These are phyloP conservation scores for Hoplostethus atlanticus DNA, from an alignment of 2,797 vertebrate species.

Conservation along the genomic window DNA sequence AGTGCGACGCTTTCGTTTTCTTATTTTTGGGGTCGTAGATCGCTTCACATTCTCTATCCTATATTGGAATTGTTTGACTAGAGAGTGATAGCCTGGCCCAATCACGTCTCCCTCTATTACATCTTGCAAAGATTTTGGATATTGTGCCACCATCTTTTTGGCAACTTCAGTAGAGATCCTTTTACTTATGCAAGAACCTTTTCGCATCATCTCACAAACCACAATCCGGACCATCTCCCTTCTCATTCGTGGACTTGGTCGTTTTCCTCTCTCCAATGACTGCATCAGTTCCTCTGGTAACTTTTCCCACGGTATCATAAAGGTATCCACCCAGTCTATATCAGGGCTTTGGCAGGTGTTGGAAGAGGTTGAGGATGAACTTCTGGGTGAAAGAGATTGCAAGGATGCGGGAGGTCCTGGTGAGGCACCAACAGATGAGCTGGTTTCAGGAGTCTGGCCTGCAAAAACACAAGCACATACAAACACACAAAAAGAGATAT, in stretches of 20 bases:
- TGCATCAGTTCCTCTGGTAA: slow-evolving; percentile 46
- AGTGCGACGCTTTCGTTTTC: slow-evolving; percentile 25
- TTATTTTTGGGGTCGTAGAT: slow-evolving; percentile 26
- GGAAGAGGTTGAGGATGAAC: slow-evolving; percentile 24
- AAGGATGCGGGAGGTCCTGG: slow-evolving; percentile 20
- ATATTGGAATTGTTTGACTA: slow-evolving; percentile 40
- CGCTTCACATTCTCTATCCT: slow-evolving; percentile 36
- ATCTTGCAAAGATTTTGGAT: slow-evolving; percentile 41
- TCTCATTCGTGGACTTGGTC: slow-evolving; percentile 27
- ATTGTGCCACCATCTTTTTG: slow-evolving; percentile 46
- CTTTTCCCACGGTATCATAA: slow-evolving; percentile 29
- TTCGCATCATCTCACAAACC: slow-evolving; percentile 28
- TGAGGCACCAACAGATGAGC: slow-evolving; percentile 19
- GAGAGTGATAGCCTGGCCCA: slow-evolving; percentile 34
- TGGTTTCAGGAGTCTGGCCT: slow-evolving; percentile 36
- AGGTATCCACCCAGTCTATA: slow-evolving; percentile 36
- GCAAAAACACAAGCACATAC: slow-evolving; percentile 22
- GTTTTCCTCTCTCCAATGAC: slow-evolving; percentile 34
- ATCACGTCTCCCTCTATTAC: slow-evolving; percentile 34
- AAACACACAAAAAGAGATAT: neutral
- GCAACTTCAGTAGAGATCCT: slow-evolving; percentile 32
- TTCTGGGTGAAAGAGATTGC: slow-evolving; percentile 15
- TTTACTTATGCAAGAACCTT: slow-evolving; percentile 13
- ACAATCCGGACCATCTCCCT: slow-evolving; percentile 37
- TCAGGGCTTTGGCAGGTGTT: slow-evolving; percentile 25